Percentiles rank a stretch among this genome's conserved stretches.
phyloP scores from a whole-genome alignment of 2,113 vertebrate genomes.

The Anolis carolinensis region DNA sequence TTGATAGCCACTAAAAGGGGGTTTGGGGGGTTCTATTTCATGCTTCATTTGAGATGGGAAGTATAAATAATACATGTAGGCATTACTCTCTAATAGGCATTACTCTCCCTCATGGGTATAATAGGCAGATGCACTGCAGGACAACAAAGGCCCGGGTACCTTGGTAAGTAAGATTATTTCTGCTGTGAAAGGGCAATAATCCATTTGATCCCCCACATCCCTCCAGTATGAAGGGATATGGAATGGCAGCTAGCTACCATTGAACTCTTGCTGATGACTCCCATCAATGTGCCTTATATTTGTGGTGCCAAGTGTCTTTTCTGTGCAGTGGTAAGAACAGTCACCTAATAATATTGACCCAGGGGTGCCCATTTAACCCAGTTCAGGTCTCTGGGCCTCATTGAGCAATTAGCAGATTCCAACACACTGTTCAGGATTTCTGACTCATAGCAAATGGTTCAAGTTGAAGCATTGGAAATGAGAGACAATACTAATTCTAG shows the following conservation, averaged over 20 bases:
- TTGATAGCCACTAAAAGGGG: too few species aligned
- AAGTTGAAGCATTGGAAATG: conserved; percentile 27
- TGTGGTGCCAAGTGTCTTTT: background rate
- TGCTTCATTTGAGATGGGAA: too few species aligned
- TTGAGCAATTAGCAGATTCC: background rate
- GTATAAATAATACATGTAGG: too few species aligned
- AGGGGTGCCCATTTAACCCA: background rate
- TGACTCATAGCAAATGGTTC: conserved; percentile 35
- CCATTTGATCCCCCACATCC: background rate
- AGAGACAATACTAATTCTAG: conserved; percentile 46
- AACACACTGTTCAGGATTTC: conserved; percentile 35
- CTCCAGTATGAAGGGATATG: background rate
- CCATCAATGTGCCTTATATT: background rate
- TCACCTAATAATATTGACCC: background rate
- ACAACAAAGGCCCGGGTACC: too few species aligned
- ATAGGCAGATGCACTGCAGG: too few species aligned
- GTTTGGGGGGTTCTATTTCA: too few species aligned
- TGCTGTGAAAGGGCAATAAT: background rate
- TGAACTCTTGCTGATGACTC: background rate
- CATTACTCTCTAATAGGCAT: too few species aligned
- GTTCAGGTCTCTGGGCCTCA: background rate
- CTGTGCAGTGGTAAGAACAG: background rate
- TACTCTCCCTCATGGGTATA: too few species aligned
- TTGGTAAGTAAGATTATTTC: background rate
- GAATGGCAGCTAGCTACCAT: background rate